Evolutionary conservation across 2,113 vertebrate species (phyloP).

Genomic region (Sapajus apella): DNA sequence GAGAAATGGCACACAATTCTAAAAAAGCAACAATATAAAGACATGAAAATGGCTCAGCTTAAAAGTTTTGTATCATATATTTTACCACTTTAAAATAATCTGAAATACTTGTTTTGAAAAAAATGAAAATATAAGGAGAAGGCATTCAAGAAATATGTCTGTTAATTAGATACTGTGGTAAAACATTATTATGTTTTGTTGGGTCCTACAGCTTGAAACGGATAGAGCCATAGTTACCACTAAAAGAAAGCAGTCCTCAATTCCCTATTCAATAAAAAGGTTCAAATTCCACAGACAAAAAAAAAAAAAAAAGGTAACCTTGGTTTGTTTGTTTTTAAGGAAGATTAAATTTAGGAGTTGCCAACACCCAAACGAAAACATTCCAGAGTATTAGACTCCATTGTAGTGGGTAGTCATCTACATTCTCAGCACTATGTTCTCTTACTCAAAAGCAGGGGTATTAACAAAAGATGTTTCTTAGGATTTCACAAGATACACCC

Average conservation of each 20-base stretch:
- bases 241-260: slow-evolving; percentile 64
- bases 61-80: neutral
- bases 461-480: slow-evolving; percentile 70
- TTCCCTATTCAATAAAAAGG: slow-evolving; percentile 72
- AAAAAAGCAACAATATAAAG: neutral
- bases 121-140: slow-evolving; percentile 11
- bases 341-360: slow-evolving; percentile 82
- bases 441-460: slow-evolving; percentile 20
- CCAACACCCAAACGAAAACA: slow-evolving; percentile 81
- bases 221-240: slow-evolving; percentile 60
- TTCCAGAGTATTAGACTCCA: slow-evolving; percentile 77
- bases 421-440: slow-evolving; percentile 68
- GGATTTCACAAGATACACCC: slow-evolving; percentile 40
- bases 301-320: slow-evolving; percentile 63
- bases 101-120: neutral
- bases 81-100: slow-evolving; percentile 12
- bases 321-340: slow-evolving; percentile 77
- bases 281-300: slow-evolving; percentile 75
- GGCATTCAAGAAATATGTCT: slow-evolving; percentile 27
- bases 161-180: slow-evolving; percentile 44
- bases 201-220: slow-evolving; percentile 44
- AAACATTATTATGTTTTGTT: slow-evolving; percentile 57
- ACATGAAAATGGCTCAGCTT: neutral
- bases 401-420: slow-evolving; percentile 66
- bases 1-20: neutral